These are phyloP conservation scores for Flabesymbios commensalis DNA, from an alignment of 2,888 invertebrate genomes.

Conservation along the genomic window DNA sequence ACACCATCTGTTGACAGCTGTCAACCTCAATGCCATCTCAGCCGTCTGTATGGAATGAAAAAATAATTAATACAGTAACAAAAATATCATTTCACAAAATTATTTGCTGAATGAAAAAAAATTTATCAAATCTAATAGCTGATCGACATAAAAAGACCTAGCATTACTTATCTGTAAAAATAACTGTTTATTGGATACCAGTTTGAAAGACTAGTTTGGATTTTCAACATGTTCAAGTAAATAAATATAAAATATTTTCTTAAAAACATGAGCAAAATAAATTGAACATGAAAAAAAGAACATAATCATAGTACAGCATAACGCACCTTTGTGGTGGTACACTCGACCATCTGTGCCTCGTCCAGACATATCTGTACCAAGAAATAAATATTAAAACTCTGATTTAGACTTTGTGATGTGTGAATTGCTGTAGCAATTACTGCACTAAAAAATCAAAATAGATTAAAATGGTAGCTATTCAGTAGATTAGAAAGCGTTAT, in stretches of 20 bases:
- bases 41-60: slow-evolving; percentile 62
- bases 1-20: slow-evolving; percentile 72
- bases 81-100: neutral
- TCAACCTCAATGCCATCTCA: slow-evolving; percentile 68
- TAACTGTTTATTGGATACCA: no score
- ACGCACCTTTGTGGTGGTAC: slow-evolving; percentile 62
- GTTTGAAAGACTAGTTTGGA: no score
- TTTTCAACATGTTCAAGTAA: no score
- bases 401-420: no score
- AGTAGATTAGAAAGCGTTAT: no score
- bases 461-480: no score
- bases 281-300: neutral
- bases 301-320: neutral
- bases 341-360: slow-evolving; percentile 81
- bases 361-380: slow-evolving; percentile 66
- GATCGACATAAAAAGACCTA: no score
- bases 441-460: no score
- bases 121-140: neutral
- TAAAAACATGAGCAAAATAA: no score
- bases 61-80: slow-evolving; percentile 2
- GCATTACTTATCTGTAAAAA: no score
- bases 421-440: no score
- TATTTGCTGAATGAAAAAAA: neutral
- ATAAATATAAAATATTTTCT: no score
- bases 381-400: neutral